A percentile compares a stretch with the other conserved stretches of the same genome.
phyloP scores from a whole-genome alignment of 1,140 invertebrate genomes.

The Nasonia giraulti region DNA sequence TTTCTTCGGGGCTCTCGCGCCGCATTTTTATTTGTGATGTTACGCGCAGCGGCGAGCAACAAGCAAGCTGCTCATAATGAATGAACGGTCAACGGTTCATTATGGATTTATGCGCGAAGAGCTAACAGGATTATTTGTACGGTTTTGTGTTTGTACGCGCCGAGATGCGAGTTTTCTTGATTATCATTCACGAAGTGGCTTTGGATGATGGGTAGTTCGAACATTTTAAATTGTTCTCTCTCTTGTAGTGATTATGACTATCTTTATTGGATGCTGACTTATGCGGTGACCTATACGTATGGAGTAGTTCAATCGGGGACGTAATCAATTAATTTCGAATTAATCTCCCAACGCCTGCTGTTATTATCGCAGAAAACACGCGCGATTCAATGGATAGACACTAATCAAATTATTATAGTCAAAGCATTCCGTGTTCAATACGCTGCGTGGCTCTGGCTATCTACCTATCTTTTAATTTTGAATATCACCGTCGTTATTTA shows the following conservation, averaged over 20 bases:
- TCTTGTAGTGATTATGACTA: not conserved
- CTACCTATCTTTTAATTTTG: too few relatives aligned
- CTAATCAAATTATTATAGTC: not conserved
- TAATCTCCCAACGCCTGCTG: too few relatives aligned
- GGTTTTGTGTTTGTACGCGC: not conserved
- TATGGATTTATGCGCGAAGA: constrained; percentile 16
- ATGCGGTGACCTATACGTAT: not conserved
- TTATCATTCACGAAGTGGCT: not conserved
- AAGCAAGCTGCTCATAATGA: not conserved
- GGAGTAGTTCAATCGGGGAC: too few relatives aligned
- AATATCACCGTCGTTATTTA: too few relatives aligned
- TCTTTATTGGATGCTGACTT: not conserved
- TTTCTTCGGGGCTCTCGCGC: constrained; percentile 26
- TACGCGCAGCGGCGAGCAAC: not conserved
- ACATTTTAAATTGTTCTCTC: not conserved
- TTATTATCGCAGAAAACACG: too few relatives aligned
- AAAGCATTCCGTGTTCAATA: too few relatives aligned
- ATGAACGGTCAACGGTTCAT: constrained; percentile 10
- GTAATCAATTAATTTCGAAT: too few relatives aligned
- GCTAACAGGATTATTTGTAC: not conserved
- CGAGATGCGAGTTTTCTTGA: not conserved
- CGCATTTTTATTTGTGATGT: constrained; percentile 2
- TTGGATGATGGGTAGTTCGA: not conserved
- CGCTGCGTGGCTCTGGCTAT: too few relatives aligned
- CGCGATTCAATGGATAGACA: too few relatives aligned